Conservation (phyloP, 2,888 invertebrate genomes). For the Agrochola lota region DNA sequence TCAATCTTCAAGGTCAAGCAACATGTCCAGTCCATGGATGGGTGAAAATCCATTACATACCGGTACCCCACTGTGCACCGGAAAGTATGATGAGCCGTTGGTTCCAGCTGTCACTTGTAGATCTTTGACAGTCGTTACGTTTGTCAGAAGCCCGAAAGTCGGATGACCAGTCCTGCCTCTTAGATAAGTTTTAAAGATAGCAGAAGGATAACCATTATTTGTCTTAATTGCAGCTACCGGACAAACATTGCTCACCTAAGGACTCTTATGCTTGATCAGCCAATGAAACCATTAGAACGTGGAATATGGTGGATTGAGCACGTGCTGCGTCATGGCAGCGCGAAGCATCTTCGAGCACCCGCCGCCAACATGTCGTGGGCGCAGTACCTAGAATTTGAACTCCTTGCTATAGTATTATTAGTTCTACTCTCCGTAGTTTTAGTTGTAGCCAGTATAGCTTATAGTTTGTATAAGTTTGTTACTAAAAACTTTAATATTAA, state of each 20-base stretch:
- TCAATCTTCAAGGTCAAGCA: too few species aligned
- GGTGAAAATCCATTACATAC: too few species aligned
- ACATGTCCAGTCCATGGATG: too few species aligned
- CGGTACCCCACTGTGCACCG: too few species aligned
- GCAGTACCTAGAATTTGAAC: slow-evolving; percentile 70
- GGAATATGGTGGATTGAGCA: slow-evolving; percentile 83
- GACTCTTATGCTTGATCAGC: slow-evolving; percentile 77
- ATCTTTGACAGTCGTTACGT: too few species aligned
- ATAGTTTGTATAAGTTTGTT: slow-evolving; percentile 30
- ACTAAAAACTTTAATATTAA: slow-evolving; percentile 13
- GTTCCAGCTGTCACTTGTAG: too few species aligned
- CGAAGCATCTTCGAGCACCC: slow-evolving; percentile 79
- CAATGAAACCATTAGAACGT: slow-evolving; percentile 78
- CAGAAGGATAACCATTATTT: neutral
- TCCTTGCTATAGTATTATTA: slow-evolving; percentile 51
- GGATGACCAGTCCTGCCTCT: too few species aligned
- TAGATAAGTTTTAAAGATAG: neutral
- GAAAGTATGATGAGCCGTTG: too few species aligned
- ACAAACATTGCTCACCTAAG: slow-evolving; percentile 59
- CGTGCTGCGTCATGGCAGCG: slow-evolving; percentile 80
- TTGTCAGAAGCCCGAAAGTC: too few species aligned
- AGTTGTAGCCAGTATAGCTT: neutral
- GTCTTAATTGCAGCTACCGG: slow-evolving; percentile 30
- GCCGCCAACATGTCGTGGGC: slow-evolving; percentile 71
- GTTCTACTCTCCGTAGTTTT: neutral